Evolutionary conservation across 2,797 vertebrate genomes (phyloP).

Genomic region (Leptodactylus fallax): DNA sequence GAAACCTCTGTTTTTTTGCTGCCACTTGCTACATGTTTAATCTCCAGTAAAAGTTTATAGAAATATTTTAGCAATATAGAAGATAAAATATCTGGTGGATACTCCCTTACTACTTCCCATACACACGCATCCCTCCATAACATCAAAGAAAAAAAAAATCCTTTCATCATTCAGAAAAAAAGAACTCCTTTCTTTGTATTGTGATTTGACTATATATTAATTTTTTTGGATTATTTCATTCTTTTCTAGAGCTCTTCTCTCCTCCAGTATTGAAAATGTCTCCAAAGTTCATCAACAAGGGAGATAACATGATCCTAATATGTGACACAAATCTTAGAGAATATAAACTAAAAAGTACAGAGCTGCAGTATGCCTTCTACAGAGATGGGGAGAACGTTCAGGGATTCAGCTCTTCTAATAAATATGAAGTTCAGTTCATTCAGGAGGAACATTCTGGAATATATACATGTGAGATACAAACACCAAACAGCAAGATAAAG

Average conservation of each 20-base stretch:
- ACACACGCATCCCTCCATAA: no score
- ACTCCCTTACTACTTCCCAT: no score
- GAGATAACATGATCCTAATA: background rate
- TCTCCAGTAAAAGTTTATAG: no score
- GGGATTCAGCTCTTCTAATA: background rate
- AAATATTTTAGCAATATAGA: no score
- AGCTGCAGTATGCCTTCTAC: background rate
- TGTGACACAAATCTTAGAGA: background rate
- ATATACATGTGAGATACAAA: background rate
- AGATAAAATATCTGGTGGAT: no score
- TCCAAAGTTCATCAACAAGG: background rate
- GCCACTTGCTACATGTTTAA: no score
- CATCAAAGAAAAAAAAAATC: no score
- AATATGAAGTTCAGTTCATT: background rate
- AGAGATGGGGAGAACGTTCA: background rate
- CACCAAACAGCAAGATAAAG: background rate
- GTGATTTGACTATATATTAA: no score
- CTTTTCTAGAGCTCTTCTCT: background rate
- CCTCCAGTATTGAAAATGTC: background rate
- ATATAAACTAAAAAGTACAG: background rate
- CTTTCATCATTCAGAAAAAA: no score
- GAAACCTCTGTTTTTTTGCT: no score
- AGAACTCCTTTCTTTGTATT: no score
- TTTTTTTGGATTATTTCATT: background rate
- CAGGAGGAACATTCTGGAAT: background rate